Evolutionary conservation across 1,140 invertebrate genomes (phyloP).

Genomic region (Drosophila bocki): DNA sequence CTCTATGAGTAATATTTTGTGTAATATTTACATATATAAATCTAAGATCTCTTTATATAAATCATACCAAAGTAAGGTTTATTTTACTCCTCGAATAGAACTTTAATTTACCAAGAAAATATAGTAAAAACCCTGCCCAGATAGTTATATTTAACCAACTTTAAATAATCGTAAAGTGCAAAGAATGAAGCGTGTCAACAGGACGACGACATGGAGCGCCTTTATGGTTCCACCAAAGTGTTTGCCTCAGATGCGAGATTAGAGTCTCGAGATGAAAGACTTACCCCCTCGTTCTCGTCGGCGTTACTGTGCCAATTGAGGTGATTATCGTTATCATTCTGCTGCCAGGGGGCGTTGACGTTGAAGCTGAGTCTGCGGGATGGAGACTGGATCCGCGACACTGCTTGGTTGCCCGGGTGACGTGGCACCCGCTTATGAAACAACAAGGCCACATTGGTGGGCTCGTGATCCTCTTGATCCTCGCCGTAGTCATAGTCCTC

Average conservation of each 20-base stretch:
- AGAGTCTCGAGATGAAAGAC: constrained; percentile 30
- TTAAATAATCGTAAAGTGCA: neutral
- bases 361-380: constrained; percentile 32
- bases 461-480: neutral
- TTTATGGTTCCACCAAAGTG: constrained; percentile 54
- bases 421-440: constrained; percentile 52
- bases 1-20: no score
- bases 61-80: no score
- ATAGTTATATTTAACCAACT: constrained; percentile 18
- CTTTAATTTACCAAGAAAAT: neutral
- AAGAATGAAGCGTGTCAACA: constrained; percentile 20
- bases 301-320: constrained; percentile 25
- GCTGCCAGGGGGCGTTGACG: constrained; percentile 17
- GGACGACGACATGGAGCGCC: constrained; percentile 5
- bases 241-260: constrained; percentile 23
- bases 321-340: constrained; percentile 40
- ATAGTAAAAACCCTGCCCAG: neutral
- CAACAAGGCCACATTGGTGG: neutral
- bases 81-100: neutral
- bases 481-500: constrained; percentile 5
- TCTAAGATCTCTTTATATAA: no score
- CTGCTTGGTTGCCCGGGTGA: neutral
- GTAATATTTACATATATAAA: no score
- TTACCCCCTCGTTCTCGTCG: constrained; percentile 59
- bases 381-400: constrained; percentile 11